Base-by-base conservation (phyloP, 2,113 vertebrate genomes). In the Notothenia coriiceps region DNA sequence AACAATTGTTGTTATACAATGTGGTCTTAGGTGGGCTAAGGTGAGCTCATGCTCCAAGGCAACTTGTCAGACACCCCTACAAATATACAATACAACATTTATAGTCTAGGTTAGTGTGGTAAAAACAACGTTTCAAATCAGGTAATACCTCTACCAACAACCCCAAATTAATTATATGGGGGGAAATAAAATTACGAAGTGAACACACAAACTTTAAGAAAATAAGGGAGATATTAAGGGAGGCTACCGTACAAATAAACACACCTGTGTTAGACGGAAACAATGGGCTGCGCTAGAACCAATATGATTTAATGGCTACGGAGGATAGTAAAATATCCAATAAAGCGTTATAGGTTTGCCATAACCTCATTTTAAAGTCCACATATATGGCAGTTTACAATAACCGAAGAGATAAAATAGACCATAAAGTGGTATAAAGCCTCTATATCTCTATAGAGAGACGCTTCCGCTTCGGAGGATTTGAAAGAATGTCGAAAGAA, bases 381-480 rank as follows among this genome's bases (percentile, higher is more conserved):
- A 7, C 2, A 35, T 1, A 12, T 50, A 40, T 1, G 14, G 14
- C 0, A 29, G 13, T 2, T n/a, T 3, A 15, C 6, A 25, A 46
- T 52, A 54, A 50, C 10, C 0, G 13, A 51, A 2, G 17, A 4
- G 11, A 59, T 10, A 44, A 80, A 20, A 43, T 2, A 55, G 0
- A 43, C 2, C 15, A 0, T 13, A n/a, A 72, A 55, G 10, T 3
- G 4, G 35, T 18, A 40, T 9, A 25, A 69, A 51, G 18, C 1
- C 35, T 25, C 25, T 73, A 25, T 25, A 25, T 25, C 25, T 25
- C 25, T 25, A 57, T 22, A 11, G 1, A 5, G 22, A 2, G 6
- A 15, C 17, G 25, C 70, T 83, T 79, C 63, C 67, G 80, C 59
- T 33, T 87, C 43, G 22, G 29, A 61, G 15, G 0, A 54, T 0